These are phyloP conservation scores for Myotis myotis DNA, from an alignment of 2,797 vertebrate genomes.

Conservation along the genomic window DNA sequence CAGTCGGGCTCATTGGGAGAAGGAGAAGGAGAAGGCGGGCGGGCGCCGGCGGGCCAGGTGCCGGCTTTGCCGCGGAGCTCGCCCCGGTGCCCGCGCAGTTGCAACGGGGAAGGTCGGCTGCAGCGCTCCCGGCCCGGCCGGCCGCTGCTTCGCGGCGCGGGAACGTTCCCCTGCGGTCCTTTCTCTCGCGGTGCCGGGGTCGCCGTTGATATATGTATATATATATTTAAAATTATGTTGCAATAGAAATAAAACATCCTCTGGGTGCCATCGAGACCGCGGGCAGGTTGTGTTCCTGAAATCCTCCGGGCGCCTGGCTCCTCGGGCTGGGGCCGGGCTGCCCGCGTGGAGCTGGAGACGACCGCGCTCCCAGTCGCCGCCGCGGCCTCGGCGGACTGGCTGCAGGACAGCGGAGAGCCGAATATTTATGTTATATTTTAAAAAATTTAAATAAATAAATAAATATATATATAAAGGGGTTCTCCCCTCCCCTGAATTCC, in stretches of 20 bases:
- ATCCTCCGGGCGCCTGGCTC: not conserved
- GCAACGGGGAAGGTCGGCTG: not conserved
- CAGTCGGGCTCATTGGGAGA: not conserved
- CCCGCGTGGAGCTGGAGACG: slow-evolving; percentile 44
- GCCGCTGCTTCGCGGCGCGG: not conserved
- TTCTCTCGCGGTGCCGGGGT: not conserved
- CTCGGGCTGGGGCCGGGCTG: slow-evolving; percentile 50
- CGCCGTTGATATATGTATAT: not conserved
- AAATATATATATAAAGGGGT: slow-evolving; percentile 86
- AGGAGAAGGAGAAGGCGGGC: not conserved
- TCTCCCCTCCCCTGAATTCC: slow-evolving; percentile 85
- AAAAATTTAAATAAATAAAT: slow-evolving; percentile 91
- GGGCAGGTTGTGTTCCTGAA: slow-evolving; percentile 35
- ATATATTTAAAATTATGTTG: not conserved
- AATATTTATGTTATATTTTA: slow-evolving; percentile 89
- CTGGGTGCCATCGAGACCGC: slow-evolving; percentile 40
- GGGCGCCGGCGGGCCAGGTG: slow-evolving; percentile 39
- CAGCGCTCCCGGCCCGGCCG: slow-evolving; percentile 27
- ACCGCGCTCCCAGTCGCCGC: slow-evolving; percentile 54
- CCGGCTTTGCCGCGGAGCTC: not conserved
- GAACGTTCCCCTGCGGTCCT: not conserved
- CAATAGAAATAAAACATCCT: slow-evolving; percentile 68
- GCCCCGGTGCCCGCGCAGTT: not conserved
- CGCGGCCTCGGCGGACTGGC: slow-evolving; percentile 74
- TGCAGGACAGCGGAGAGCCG: slow-evolving; percentile 78